Conservation (phyloP, 2,888 invertebrate genomes). For the Cataglyphis rosenhaueri region DNA sequence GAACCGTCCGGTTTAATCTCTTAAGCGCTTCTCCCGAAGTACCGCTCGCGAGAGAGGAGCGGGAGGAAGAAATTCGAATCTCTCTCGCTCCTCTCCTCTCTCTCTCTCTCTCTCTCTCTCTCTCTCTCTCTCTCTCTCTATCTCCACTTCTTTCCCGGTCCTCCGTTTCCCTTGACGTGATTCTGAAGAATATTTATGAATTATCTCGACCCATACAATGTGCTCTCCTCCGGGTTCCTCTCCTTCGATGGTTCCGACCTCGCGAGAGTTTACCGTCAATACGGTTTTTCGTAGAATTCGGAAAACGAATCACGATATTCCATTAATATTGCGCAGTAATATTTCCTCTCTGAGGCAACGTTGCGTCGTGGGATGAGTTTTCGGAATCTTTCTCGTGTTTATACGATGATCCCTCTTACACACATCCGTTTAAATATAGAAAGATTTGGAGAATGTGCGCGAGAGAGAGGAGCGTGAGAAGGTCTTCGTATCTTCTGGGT, state of each 20-base stretch:
- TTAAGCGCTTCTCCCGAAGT: conserved; percentile 66
- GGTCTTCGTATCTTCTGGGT: conserved; percentile 1
- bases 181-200: conserved; percentile 69
- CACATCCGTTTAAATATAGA: conserved; percentile 19
- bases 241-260: conserved; percentile 31
- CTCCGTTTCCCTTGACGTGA: neutral
- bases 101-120: too few relatives aligned
- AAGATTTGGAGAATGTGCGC: neutral
- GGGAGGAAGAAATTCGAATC: conserved; percentile 44
- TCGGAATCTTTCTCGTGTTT: neutral
- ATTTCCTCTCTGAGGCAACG: conserved; percentile 1
- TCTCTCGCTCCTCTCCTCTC: neutral
- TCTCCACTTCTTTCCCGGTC: neutral
- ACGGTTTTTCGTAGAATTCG: conserved; percentile 41
- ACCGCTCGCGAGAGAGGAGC: conserved; percentile 24
- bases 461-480: neutral
- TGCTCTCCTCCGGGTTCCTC: conserved; percentile 6
- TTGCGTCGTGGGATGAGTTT: conserved; percentile 3
- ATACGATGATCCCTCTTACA: neutral
- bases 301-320: conserved; percentile 36
- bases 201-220: conserved; percentile 54
- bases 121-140: too few relatives aligned
- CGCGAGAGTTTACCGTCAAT: conserved; percentile 40
- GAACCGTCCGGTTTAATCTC: conserved; percentile 76
- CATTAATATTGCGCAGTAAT: neutral